Percentiles rank a stretch among this genome's conserved stretches.
Conservation (phyloP, 2,113 vertebrate species). For the Leptodactylus fuscus region DNA sequence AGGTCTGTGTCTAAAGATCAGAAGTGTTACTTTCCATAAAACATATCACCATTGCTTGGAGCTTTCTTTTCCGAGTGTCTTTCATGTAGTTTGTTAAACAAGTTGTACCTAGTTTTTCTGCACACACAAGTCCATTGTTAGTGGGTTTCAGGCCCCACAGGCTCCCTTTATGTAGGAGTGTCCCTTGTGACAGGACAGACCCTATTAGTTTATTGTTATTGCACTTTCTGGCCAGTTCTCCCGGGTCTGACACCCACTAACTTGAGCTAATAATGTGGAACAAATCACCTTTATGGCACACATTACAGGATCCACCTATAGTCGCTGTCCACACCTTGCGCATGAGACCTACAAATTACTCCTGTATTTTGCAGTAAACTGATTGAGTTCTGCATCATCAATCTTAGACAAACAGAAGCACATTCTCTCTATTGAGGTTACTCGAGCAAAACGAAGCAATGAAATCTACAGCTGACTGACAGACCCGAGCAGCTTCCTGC, state of each 20-base stretch:
- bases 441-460: background rate
- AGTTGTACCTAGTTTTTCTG: conserved; percentile 34
- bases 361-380: background rate
- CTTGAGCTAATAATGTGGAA: background rate
- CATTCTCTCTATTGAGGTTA: background rate
- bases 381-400: too few relatives aligned
- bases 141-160: background rate
- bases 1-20: background rate
- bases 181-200: background rate
- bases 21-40: background rate
- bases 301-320: background rate
- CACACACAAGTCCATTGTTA: background rate
- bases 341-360: background rate
- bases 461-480: background rate
- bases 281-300: background rate
- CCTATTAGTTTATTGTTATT: conserved; percentile 19
- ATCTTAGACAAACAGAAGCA: background rate
- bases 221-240: background rate
- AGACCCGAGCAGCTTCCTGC: background rate
- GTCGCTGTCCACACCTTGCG: background rate
- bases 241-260: background rate
- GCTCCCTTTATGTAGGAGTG: background rate
- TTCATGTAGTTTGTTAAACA: conserved; percentile 53
- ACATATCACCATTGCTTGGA: background rate
- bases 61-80: background rate